These are phyloP conservation scores for Notolepis coatsorum DNA, from an alignment of 2,797 vertebrate species.

Conservation along the genomic window DNA sequence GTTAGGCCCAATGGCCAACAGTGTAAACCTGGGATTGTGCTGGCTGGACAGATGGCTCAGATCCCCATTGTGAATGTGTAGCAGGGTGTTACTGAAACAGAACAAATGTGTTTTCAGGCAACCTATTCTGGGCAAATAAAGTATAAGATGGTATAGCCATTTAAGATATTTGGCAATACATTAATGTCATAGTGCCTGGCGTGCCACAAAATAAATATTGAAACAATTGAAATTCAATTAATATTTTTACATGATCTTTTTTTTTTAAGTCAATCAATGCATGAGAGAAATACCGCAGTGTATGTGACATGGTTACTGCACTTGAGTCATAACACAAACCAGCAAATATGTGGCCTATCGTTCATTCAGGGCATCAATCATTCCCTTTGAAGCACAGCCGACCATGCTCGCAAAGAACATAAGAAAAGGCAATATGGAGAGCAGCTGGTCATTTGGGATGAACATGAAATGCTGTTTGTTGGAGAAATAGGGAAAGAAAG, in stretches of 20 bases:
- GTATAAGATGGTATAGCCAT: conserved; percentile 20
- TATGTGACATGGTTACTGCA: conserved; percentile 14
- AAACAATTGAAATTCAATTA: too few species aligned
- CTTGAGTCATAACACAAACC: conserved; percentile 43
- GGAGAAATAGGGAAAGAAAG: conserved; percentile 52
- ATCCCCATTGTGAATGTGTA: conserved; percentile 71
- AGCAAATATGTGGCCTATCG: conserved; percentile 57
- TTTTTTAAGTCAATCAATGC: conserved; percentile 28
- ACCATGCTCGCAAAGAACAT: conserved; percentile 67
- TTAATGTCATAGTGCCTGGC: neutral
- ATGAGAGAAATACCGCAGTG: conserved; percentile 25
- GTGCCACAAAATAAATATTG: neutral
- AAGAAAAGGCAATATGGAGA: conserved; percentile 73
- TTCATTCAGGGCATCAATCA: conserved; percentile 73
- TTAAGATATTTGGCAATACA: conserved; percentile 14
- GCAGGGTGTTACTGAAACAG: conserved; percentile 68
- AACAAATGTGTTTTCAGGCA: conserved; percentile 41
- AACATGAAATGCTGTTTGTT: conserved; percentile 69
- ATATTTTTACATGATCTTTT: neutral
- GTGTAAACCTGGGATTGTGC: conserved; percentile 71
- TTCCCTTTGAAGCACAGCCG: conserved; percentile 73
- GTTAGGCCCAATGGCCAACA: conserved; percentile 65
- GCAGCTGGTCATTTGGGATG: conserved; percentile 76
- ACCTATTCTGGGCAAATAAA: conserved; percentile 49
- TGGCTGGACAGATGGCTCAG: too few species aligned